These are phyloP conservation scores for Cladorhizidae sp. DNA, from an alignment of 37 sponge, comb jelly and placozoan genomes.

Conservation along the genomic window DNA sequence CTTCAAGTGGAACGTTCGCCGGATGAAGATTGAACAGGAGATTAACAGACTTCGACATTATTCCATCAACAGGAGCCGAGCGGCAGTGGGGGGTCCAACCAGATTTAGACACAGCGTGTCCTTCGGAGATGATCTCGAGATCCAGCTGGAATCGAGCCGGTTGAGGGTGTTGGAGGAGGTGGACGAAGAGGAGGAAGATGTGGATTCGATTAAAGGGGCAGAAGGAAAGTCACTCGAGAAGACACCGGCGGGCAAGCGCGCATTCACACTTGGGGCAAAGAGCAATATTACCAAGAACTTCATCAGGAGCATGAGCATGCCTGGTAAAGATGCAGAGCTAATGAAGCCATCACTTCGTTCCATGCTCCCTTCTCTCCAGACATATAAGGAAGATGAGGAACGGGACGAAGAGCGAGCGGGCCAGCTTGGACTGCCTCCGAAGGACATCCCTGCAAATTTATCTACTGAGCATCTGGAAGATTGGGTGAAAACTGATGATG, in stretches of 20 bases:
- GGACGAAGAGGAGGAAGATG: not conserved
- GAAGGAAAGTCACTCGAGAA: too few relatives aligned
- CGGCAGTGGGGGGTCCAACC: not conserved
- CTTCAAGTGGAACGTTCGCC: slow-evolving; percentile 30
- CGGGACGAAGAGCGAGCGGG: slow-evolving; percentile 1
- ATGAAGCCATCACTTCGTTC: not conserved
- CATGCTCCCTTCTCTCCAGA: not conserved
- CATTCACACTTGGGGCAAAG: too few relatives aligned
- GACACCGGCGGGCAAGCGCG: too few relatives aligned
- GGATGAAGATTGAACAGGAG: slow-evolving; percentile 41
- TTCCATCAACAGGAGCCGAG: slow-evolving; percentile 8
- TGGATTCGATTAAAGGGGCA: too few relatives aligned
- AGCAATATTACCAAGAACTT: too few relatives aligned
- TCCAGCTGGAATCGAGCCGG: not conserved
- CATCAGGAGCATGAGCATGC: slow-evolving; percentile 1
- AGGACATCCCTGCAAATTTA: slow-evolving; percentile 11
- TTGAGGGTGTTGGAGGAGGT: not conserved
- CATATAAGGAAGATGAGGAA: not conserved
- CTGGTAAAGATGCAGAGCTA: not conserved
- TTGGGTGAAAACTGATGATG: too few relatives aligned
- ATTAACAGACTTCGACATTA: slow-evolving; percentile 16
- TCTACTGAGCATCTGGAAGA: not conserved
- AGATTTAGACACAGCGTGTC: slow-evolving; percentile 18
- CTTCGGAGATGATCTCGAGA: slow-evolving; percentile 19
- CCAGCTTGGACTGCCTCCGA: slow-evolving; percentile 33